phyloP scores from a whole-genome alignment of 2,888 invertebrate genomes.

The Pachliopta kotzebuea region DNA sequence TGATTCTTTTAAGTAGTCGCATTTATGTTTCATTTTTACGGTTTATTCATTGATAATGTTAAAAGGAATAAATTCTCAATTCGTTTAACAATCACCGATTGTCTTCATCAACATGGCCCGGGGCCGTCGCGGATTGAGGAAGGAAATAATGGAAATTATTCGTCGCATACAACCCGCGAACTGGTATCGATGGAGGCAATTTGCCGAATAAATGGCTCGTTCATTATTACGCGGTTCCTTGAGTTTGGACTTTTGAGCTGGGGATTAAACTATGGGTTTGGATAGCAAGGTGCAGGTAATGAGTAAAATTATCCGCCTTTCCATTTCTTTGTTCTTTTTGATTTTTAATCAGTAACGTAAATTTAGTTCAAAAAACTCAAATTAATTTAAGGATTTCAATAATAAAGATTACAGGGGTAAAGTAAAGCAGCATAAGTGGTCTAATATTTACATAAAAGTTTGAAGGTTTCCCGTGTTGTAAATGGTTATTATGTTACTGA shows the following conservation, averaged over 20 bases:
- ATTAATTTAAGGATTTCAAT: too few relatives aligned
- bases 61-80: conserved; percentile 33
- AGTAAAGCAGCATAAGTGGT: too few relatives aligned
- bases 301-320: neutral
- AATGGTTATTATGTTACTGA: too few relatives aligned
- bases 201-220: conserved; percentile 58
- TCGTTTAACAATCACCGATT: conserved; percentile 41
- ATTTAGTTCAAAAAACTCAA: too few relatives aligned
- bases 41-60: neutral
- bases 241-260: conserved; percentile 1
- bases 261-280: conserved; percentile 5
- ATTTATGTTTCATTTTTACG: neutral
- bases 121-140: conserved; percentile 44
- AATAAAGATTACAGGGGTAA: too few relatives aligned
- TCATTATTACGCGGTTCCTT: conserved; percentile 38
- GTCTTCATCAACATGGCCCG: conserved; percentile 50
- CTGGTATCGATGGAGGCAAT: conserved; percentile 64
- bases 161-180: conserved; percentile 52
- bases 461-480: too few relatives aligned
- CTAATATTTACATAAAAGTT: too few relatives aligned
- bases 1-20: too few relatives aligned
- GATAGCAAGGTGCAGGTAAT: neutral
- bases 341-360: too few relatives aligned
- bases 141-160: conserved; percentile 64
- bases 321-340: too few relatives aligned